Conservation (phyloP, 1,140 invertebrate species). For the Agraylea sexmaculata region DNA sequence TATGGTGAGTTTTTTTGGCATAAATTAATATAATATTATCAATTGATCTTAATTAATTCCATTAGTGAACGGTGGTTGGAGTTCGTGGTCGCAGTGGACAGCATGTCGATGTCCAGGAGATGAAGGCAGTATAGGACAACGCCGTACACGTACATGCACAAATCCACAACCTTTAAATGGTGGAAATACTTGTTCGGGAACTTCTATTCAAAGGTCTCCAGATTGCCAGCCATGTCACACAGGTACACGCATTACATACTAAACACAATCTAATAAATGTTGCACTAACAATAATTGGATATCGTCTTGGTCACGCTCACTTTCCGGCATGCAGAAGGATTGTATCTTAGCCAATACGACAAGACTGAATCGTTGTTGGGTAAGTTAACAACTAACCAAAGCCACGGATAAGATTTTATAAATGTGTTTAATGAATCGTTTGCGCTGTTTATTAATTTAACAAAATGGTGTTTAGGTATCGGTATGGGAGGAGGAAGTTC, state of each 20-base stretch:
- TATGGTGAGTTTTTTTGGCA: conserved; percentile 63
- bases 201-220: conserved; percentile 62
- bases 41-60: conserved; percentile 19
- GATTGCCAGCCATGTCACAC: conserved; percentile 70
- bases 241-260: conserved; percentile 24
- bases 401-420: neutral
- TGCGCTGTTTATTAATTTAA: neutral
- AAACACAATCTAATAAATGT: conserved; percentile 21
- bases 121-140: conserved; percentile 54
- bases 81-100: conserved; percentile 78
- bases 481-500: conserved; percentile 27
- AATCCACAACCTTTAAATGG: conserved; percentile 82
- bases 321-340: conserved; percentile 13
- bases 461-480: neutral
- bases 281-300: neutral
- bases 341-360: conserved; percentile 16
- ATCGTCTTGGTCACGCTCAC: conserved; percentile 1
- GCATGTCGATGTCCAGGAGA: conserved; percentile 64
- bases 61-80: conserved; percentile 87
- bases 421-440: neutral
- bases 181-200: conserved; percentile 67
- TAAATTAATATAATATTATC: conserved; percentile 4
- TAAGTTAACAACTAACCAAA: conserved; percentile 10
- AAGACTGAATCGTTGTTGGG: conserved; percentile 18
- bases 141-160: conserved; percentile 71